Conservation (phyloP, 1,140 invertebrate species). For the Dreissena polymorpha region DNA sequence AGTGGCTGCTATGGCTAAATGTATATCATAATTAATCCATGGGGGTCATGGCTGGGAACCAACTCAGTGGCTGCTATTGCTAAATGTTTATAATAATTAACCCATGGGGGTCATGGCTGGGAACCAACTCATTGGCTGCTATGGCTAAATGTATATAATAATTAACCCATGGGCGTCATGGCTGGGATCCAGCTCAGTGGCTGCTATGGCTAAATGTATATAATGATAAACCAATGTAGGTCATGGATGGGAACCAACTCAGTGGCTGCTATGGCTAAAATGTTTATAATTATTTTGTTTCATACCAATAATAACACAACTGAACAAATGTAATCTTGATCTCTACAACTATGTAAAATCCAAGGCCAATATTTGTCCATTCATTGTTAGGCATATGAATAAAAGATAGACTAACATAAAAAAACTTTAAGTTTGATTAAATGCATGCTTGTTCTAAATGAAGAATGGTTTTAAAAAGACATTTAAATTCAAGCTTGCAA, state of each 20-base stretch:
- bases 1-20: conserved; percentile 6
- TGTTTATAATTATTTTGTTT: no score
- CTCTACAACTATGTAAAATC: no score
- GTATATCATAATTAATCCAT: background rate
- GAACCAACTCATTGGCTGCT: conserved; percentile 1
- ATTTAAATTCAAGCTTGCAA: no score
- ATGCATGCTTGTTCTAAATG: no score
- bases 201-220: conserved; percentile 12
- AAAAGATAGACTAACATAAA: no score
- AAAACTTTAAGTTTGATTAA: no score
- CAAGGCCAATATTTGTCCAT: no score
- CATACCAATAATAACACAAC: no score
- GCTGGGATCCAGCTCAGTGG: conserved; percentile 1
- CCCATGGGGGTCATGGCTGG: conserved; percentile 26
- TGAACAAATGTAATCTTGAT: no score
- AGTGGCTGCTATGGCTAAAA: conserved; percentile 6
- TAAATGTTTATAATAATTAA: conserved; percentile 16
- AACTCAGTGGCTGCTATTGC: background rate
- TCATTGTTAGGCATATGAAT: no score
- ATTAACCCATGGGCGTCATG: conserved; percentile 28
- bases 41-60: conserved; percentile 19
- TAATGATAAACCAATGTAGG: background rate
- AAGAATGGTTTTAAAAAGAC: no score
- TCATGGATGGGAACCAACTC: conserved; percentile 30
- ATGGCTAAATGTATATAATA: conserved; percentile 16